These are phyloP conservation scores for Puntigrus tetrazona DNA, from an alignment of 2,113 vertebrate genomes.

Conservation along the genomic window DNA sequence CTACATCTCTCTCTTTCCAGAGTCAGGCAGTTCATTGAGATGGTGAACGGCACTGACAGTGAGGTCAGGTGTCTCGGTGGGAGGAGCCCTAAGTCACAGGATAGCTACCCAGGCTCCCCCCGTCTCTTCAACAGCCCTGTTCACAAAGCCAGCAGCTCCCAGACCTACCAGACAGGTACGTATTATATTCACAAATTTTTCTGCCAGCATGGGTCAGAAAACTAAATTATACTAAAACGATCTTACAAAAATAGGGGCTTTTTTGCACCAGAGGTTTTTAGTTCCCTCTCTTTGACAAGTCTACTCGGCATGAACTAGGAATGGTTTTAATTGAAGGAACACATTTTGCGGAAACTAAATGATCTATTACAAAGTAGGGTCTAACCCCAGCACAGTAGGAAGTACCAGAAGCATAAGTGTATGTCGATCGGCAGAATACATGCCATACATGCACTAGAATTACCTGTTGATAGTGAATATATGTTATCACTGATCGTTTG, in stretches of 20 bases:
- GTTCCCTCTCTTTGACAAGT: too few relatives aligned
- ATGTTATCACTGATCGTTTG: neutral
- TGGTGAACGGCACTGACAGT: constrained; percentile 99
- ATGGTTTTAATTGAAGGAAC: too few relatives aligned
- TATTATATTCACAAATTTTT: neutral
- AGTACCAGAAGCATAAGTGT: too few relatives aligned
- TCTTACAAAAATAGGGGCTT: neutral
- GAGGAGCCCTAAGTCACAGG: constrained; percentile 98
- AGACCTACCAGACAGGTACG: constrained; percentile 84
- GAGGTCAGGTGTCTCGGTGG: constrained; percentile 96
- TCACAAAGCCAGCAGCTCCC: constrained; percentile 86
- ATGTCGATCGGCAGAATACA: too few relatives aligned
- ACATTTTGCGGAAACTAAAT: too few relatives aligned
- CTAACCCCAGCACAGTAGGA: too few relatives aligned
- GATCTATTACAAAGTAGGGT: too few relatives aligned
- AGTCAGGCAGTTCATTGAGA: constrained; percentile 99
- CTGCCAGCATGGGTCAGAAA: neutral
- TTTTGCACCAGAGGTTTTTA: too few relatives aligned
- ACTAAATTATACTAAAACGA: neutral
- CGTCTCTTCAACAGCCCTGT: constrained; percentile 90
- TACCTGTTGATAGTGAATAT: neutral
- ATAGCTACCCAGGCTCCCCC: constrained; percentile 92
- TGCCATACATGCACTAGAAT: neutral
- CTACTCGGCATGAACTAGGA: too few relatives aligned
- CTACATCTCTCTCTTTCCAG: constrained; percentile 66